A percentile compares a stretch with the other conserved stretches of the same genome.
Conservation (phyloP, 2,113 vertebrate genomes). For the Bettongia penicillata region DNA sequence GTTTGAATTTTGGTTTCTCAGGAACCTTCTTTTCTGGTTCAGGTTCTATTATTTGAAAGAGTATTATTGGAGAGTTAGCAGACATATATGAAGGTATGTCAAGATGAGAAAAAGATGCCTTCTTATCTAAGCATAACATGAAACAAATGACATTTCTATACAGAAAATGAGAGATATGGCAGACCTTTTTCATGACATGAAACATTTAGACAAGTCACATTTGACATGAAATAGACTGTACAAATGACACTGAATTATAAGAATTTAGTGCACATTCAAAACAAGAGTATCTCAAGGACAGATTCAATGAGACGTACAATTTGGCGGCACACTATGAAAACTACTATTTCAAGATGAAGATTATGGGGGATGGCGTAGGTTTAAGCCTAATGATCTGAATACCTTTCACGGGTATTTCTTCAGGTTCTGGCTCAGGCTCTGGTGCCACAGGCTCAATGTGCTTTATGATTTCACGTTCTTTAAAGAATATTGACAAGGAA, state of each 20-base stretch:
- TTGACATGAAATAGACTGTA: slow-evolving; percentile 19
- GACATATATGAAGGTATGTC: slow-evolving; percentile 3
- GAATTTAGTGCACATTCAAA: slow-evolving; percentile 46
- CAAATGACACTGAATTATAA: slow-evolving; percentile 33
- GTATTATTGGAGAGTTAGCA: slow-evolving; percentile 80
- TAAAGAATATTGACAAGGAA: slow-evolving; percentile 84
- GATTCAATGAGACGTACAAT: slow-evolving; percentile 14
- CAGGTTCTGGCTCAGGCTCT: slow-evolving; percentile 79
- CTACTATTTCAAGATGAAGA: slow-evolving; percentile 25
- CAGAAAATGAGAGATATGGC: slow-evolving; percentile 3
- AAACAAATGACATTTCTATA: slow-evolving; percentile 51
- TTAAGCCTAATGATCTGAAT: slow-evolving; percentile 63
- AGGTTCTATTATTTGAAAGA: slow-evolving; percentile 83
- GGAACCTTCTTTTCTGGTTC: slow-evolving; percentile 86
- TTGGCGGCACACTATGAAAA: background rate
- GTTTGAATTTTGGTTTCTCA: slow-evolving; percentile 85
- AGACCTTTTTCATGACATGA: slow-evolving; percentile 28
- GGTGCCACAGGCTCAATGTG: slow-evolving; percentile 78
- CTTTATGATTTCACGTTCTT: slow-evolving; percentile 83
- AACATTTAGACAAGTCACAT: slow-evolving; percentile 4
- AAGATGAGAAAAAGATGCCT: slow-evolving; percentile 38
- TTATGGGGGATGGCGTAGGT: slow-evolving; percentile 6
- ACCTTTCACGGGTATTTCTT: slow-evolving; percentile 83
- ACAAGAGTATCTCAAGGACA: slow-evolving; percentile 31
- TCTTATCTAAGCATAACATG: slow-evolving; percentile 5